These are phyloP conservation scores for Hedya salicella DNA, from an alignment of 2,888 invertebrate species.

Conservation along the genomic window DNA sequence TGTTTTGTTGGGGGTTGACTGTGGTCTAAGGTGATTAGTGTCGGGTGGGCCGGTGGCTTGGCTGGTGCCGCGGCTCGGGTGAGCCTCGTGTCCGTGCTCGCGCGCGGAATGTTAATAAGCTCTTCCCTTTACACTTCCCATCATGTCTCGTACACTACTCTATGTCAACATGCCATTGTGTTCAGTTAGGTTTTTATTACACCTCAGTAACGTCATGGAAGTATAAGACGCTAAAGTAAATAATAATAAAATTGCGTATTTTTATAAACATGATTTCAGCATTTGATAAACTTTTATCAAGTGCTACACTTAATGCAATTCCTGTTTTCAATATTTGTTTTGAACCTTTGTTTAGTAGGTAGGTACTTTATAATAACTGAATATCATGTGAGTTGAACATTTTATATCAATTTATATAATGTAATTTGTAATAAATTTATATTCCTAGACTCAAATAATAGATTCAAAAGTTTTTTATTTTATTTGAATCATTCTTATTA, in stretches of 20 bases:
- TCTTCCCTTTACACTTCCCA: conserved; percentile 79
- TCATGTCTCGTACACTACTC: conserved; percentile 51
- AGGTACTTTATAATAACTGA: neutral
- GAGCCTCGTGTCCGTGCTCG: conserved; percentile 67
- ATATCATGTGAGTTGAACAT: conserved; percentile 1
- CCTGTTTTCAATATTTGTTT: neutral
- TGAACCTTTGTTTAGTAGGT: neutral
- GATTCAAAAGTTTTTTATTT: too few relatives aligned
- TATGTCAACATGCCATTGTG: conserved; percentile 1
- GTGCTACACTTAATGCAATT: neutral
- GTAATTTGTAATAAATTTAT: neutral
- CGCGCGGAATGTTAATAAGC: conserved; percentile 79
- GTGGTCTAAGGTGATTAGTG: conserved; percentile 15
- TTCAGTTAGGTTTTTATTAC: conserved; percentile 21
- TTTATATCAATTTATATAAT: conserved; percentile 7
- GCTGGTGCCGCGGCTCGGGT: conserved; percentile 1
- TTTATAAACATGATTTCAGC: neutral
- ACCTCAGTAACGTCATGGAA: neutral
- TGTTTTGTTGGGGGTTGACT: conserved; percentile 21
- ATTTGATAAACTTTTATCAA: conserved; percentile 6
- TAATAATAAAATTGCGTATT: neutral
- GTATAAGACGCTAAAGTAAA: conserved; percentile 7
- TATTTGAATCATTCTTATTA: too few relatives aligned
- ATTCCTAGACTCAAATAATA: too few relatives aligned
- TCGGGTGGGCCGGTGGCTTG: conserved; percentile 11